These are phyloP conservation scores for Dipus sagitta DNA, from an alignment of 2,797 vertebrate genomes.

Conservation along the genomic window DNA sequence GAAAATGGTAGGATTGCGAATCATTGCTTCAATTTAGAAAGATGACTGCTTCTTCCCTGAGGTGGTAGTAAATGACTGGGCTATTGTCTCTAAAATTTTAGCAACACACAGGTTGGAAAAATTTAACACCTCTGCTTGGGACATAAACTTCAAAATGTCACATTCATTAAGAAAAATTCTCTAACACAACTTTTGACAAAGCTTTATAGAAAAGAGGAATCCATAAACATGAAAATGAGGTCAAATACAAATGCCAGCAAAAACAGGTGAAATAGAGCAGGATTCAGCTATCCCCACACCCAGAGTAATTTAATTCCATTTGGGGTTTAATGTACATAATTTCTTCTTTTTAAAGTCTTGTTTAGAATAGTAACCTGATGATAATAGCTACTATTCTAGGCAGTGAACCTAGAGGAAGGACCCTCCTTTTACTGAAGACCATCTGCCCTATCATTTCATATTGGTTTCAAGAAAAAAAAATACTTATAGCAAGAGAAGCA, in stretches of 20 bases:
- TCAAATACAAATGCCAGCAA: slow-evolving; percentile 37
- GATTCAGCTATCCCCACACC: no score
- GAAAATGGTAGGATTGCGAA: background rate
- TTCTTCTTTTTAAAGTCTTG: slow-evolving; percentile 45
- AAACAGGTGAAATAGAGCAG: background rate
- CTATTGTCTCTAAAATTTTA: slow-evolving; percentile 65
- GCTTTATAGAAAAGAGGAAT: slow-evolving; percentile 39
- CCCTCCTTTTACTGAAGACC: background rate
- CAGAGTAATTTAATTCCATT: slow-evolving; percentile 17
- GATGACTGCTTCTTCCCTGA: background rate
- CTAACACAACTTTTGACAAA: slow-evolving; percentile 57
- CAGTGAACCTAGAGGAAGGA: background rate
- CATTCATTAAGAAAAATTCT: slow-evolving; percentile 59
- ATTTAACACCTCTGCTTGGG: slow-evolving; percentile 45
- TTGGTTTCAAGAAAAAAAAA: background rate
- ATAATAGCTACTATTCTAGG: slow-evolving; percentile 26
- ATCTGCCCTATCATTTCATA: no score
- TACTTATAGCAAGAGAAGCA: slow-evolving; percentile 13
- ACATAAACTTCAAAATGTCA: slow-evolving; percentile 62
- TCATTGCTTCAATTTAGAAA: slow-evolving; percentile 36
- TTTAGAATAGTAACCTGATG: slow-evolving; percentile 7
- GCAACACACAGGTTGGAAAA: slow-evolving; percentile 45
- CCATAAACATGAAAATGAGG: slow-evolving; percentile 30
- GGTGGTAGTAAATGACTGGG: background rate
- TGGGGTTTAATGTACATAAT: slow-evolving; percentile 38